Evolutionary conservation across 2,113 vertebrate genomes (phyloP), one percentile per base, ranked within the genome.

Genomic region (Galemys pyrenaicus): DNA sequence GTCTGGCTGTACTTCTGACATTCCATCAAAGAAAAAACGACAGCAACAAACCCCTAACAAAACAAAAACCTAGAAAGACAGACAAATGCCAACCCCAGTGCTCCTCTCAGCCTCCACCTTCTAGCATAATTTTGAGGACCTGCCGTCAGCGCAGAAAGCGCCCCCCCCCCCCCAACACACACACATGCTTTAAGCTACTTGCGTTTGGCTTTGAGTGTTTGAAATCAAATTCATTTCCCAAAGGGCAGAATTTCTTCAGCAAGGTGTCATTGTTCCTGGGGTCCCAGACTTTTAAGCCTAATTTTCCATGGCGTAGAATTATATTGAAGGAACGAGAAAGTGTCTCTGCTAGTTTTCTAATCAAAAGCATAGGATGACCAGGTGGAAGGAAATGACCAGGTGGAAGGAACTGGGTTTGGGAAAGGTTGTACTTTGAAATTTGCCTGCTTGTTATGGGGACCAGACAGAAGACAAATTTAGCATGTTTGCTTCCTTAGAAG

Each of bases 41-140:
- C 67, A 80, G 30, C 20, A 26, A 70, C 9, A 56, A 56, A 56
- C 17, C 17, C 54, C 51, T 51, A 22, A 39, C 16, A n/a, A 22
- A 28, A 39, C 41, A 65, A 22, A 17, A 54, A 58, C 10, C 20
- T n/a, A 65, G 26, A 35, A 60, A 80, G 86, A 35, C 35, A 74
- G 88, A 41, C 74, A 4, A 0, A 56, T 51, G 67, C 77, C 28
- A 20, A 77, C 8, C 51, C 30, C 39, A 39, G 2, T 1, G 24
- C 26, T 35, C n/a, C 46, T 67, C 6, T 20, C 16, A 16, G 62
- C 68, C 67, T 67, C 54, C 20, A 87, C 39, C 67, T 17, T 13
- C 22, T 2, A 2, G 37, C 0, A 2, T 0, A 4, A 56, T 22
- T 56, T 22, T 56, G 54, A 56, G 54, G 9, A 49, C 46, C 46